These are phyloP conservation scores for Hybos culiciformis DNA, from an alignment of 2,888 invertebrate genomes.

Conservation along the genomic window DNA sequence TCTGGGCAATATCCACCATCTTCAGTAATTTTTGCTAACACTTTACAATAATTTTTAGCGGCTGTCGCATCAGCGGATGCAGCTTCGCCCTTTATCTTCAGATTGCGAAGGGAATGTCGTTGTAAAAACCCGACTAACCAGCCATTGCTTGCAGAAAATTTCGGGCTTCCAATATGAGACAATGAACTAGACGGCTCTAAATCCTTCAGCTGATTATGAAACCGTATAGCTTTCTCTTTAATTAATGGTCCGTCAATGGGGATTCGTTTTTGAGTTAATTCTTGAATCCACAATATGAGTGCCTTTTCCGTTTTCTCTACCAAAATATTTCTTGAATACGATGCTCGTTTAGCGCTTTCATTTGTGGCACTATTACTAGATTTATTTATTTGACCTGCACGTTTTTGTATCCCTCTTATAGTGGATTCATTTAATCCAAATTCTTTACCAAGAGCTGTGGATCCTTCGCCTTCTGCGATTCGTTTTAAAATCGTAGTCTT, in stretches of 20 bases:
- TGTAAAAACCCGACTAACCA: slow-evolving; percentile 12
- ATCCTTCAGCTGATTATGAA: slow-evolving; percentile 14
- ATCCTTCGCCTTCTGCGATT: slow-evolving; percentile 6
- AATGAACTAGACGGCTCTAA: not conserved
- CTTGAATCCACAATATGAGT: slow-evolving; percentile 3
- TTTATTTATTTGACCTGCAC: slow-evolving; percentile 5
- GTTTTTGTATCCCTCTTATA: slow-evolving; percentile 14
- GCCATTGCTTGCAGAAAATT: not conserved
- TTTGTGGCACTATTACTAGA: not conserved
- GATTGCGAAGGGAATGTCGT: slow-evolving; percentile 12
- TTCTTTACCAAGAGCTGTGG: slow-evolving; percentile 13
- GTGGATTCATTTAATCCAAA: slow-evolving; percentile 15
- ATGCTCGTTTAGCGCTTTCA: not conserved
- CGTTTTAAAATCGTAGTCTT: slow-evolving; percentile 1
- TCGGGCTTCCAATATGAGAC: not conserved
- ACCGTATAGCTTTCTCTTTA: not conserved
- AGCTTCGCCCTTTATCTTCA: slow-evolving; percentile 14
- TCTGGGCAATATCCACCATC: too few relatives aligned
- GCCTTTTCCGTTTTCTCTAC: slow-evolving; percentile 4
- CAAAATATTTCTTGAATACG: slow-evolving; percentile 2
- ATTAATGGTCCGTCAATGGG: not conserved
- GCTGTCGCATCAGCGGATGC: slow-evolving; percentile 13
- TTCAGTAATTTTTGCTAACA: too few relatives aligned
- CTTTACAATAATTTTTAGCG: too few relatives aligned
- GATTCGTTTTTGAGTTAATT: not conserved